A percentile compares a stretch with the other conserved stretches of the same genome.
Conservation (phyloP, 2,888 invertebrate species). For the Thera britannica region DNA sequence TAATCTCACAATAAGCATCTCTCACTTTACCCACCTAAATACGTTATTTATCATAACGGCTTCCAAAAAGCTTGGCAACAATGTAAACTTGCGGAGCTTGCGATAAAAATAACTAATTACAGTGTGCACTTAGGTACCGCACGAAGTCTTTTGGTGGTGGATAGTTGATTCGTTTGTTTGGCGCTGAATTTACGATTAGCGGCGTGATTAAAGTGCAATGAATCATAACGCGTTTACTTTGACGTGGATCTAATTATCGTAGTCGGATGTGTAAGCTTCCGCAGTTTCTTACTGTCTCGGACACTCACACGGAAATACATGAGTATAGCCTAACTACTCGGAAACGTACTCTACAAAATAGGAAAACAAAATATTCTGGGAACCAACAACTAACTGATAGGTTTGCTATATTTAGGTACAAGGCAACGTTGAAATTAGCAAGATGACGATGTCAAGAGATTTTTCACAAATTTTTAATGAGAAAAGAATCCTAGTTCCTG, state of each 20-base stretch:
- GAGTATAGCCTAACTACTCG: not conserved
- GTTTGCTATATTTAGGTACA: too few species aligned
- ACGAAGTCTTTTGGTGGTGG: too few species aligned
- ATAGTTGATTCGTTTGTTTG: not conserved
- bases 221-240: slow-evolving; percentile 57
- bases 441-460: too few species aligned
- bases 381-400: too few species aligned
- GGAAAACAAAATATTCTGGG: too few species aligned
- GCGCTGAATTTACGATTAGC: not conserved
- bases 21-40: not conserved
- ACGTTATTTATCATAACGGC: too few species aligned
- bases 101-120: too few species aligned
- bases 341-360: too few species aligned
- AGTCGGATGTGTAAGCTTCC: slow-evolving; percentile 68
- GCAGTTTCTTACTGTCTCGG: slow-evolving; percentile 57
- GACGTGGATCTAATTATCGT: slow-evolving; percentile 59
- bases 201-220: slow-evolving; percentile 45
- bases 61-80: not conserved
- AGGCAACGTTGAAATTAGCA: too few species aligned
- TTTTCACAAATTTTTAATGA: too few species aligned
- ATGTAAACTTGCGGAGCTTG: not conserved
- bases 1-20: not conserved
- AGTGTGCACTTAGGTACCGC: too few species aligned
- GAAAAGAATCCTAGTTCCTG: too few species aligned
- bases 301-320: slow-evolving; percentile 26